These are phyloP conservation scores for Campopleginae sp. DNA, from an alignment of 2,888 invertebrate genomes.

Conservation along the genomic window DNA sequence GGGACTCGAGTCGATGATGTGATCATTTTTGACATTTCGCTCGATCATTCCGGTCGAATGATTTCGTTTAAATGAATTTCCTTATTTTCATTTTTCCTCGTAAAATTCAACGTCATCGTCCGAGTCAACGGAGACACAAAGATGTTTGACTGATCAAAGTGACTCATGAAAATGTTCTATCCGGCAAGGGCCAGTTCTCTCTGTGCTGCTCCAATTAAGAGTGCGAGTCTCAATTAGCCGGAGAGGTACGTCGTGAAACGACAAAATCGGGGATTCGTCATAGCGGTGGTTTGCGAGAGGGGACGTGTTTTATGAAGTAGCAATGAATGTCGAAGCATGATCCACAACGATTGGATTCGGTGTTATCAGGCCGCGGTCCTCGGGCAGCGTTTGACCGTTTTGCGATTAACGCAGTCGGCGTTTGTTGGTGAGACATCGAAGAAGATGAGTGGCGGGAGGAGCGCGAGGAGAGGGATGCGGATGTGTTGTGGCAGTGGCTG, in stretches of 20 bases:
- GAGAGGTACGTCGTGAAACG: not conserved
- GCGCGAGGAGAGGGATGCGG: not conserved
- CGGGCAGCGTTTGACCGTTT: constrained; percentile 8
- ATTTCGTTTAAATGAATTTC: not conserved
- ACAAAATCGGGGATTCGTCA: not conserved
- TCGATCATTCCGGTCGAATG: not conserved
- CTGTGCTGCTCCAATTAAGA: not conserved
- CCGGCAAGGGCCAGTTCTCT: not conserved
- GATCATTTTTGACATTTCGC: not conserved
- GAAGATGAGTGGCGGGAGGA: not conserved
- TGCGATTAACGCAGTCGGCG: constrained; percentile 4
- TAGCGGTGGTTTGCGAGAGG: not conserved
- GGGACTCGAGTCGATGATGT: too few relatives aligned
- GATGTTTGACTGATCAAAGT: too few relatives aligned
- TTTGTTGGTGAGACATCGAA: not conserved
- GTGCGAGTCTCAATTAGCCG: not conserved
- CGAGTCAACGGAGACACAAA: not conserved
- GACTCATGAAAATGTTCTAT: not conserved
- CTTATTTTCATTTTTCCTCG: not conserved
- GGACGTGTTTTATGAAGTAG: not conserved
- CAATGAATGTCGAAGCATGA: not conserved
- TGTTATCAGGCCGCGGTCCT: constrained; percentile 2
- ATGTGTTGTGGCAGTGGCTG: not conserved
- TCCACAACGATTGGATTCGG: not conserved
- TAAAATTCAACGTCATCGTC: not conserved